These are phyloP conservation scores for Ecdyonurus torrentis DNA, from an alignment of 2,888 invertebrate species.

Conservation along the genomic window DNA sequence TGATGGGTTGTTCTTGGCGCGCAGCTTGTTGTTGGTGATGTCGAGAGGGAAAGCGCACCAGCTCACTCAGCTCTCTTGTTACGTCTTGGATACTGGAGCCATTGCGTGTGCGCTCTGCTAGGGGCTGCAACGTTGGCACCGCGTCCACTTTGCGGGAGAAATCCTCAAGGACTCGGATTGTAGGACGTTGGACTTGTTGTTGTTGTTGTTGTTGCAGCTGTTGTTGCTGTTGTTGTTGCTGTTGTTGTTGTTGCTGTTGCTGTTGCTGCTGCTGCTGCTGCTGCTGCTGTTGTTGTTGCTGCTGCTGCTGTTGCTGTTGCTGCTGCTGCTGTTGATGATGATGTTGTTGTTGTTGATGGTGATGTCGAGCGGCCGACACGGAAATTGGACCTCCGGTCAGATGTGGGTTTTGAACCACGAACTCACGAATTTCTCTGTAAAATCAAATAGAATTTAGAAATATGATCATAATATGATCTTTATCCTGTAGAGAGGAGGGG, in stretches of 20 bases:
- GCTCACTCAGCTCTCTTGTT: background rate
- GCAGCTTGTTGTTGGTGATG: background rate
- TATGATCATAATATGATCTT: too few relatives aligned
- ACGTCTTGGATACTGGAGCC: background rate
- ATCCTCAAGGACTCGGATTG: background rate
- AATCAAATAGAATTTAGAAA: too few relatives aligned
- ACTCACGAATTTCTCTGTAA: too few relatives aligned
- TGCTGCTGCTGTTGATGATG: background rate
- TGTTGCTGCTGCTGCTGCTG: background rate
- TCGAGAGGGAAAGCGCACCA: background rate
- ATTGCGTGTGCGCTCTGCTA: background rate
- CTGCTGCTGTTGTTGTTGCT: background rate
- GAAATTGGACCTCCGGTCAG: too few relatives aligned
- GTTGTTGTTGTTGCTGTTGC: background rate
- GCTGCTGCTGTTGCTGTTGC: background rate
- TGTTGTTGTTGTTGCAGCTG: background rate
- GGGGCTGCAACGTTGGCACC: background rate
- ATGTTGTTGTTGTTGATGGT: too few relatives aligned
- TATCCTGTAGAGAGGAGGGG: too few relatives aligned
- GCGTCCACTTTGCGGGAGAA: background rate
- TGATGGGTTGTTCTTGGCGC: background rate
- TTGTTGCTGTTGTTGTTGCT: background rate
- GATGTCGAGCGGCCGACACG: too few relatives aligned
- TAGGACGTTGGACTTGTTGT: background rate
- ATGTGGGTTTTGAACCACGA: too few relatives aligned